Conservation (phyloP, 1,140 invertebrate genomes). For the Carposina sasakii region DNA sequence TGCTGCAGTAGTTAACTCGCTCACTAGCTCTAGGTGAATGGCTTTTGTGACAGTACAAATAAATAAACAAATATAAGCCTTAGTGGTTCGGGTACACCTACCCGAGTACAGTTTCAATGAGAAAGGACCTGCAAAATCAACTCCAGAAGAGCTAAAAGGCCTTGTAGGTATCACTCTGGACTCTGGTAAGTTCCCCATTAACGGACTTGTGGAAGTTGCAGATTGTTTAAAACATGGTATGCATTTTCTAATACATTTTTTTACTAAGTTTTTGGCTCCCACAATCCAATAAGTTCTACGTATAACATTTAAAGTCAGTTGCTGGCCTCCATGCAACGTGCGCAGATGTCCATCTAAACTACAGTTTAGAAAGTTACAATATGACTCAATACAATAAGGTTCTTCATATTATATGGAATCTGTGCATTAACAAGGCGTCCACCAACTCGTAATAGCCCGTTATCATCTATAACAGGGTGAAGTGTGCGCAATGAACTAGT, state of each 20-base stretch:
- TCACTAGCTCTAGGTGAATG: constrained; percentile 42
- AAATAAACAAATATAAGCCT: constrained; percentile 2
- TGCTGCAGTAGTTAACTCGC: constrained; percentile 17
- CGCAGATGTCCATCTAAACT: constrained; percentile 6
- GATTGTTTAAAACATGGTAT: constrained; percentile 9
- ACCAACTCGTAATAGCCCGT: too few species aligned
- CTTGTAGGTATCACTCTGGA: background rate
- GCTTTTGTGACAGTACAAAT: constrained; percentile 33
- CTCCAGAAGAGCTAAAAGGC: constrained; percentile 2
- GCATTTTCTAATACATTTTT: constrained; percentile 6
- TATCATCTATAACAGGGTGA: too few species aligned
- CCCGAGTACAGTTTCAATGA: background rate
- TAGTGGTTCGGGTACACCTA: background rate
- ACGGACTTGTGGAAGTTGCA: background rate
- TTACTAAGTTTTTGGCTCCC: constrained; percentile 6
- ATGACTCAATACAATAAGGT: too few species aligned
- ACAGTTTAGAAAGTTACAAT: too few species aligned
- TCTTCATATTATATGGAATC: too few species aligned
- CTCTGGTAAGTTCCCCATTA: constrained; percentile 18
- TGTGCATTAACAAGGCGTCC: too few species aligned
- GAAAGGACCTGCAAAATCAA: constrained; percentile 7
- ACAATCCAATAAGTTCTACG: constrained; percentile 10
- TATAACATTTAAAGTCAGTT: background rate
- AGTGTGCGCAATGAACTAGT: too few species aligned
- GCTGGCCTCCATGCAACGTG: constrained; percentile 4